Conservation (phyloP, 2,113 vertebrate genomes). For the Lethenteron reissneri region DNA sequence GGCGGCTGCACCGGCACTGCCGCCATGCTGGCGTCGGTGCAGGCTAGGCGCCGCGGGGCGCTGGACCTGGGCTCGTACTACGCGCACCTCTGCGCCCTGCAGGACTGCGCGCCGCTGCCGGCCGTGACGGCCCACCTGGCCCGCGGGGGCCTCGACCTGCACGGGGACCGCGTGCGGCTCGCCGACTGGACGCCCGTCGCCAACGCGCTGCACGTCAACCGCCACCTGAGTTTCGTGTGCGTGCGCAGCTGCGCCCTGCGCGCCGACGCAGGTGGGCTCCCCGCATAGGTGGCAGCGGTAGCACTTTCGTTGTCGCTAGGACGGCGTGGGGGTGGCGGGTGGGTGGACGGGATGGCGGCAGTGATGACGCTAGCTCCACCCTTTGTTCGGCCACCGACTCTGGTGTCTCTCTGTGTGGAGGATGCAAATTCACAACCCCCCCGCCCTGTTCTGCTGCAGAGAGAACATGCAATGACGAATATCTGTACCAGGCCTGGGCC, state of each 20-base stretch:
- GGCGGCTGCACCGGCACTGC: neutral
- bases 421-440: no score
- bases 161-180: slow-evolving; percentile 43
- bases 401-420: no score
- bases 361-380: no score
- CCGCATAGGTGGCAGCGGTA: no score
- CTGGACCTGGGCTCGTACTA: slow-evolving; percentile 53
- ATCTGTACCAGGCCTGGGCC: no score
- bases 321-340: no score
- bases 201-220: slow-evolving; percentile 38
- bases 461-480: no score
- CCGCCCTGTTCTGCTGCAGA: no score
- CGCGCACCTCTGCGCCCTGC: slow-evolving; percentile 47
- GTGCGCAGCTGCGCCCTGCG: slow-evolving; percentile 47
- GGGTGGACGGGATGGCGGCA: no score
- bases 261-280: no score
- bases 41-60: slow-evolving; percentile 32
- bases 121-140: slow-evolving; percentile 29
- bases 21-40: slow-evolving; percentile 44
- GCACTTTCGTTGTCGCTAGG: no score
- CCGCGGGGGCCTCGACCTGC: slow-evolving; percentile 42
- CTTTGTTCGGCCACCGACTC: no score
- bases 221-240: slow-evolving; percentile 40
- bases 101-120: slow-evolving; percentile 40
- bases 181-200: slow-evolving; percentile 58